phyloP scores from a whole-genome alignment of 2,888 invertebrate species.

The Ryuthela nishihirai region DNA sequence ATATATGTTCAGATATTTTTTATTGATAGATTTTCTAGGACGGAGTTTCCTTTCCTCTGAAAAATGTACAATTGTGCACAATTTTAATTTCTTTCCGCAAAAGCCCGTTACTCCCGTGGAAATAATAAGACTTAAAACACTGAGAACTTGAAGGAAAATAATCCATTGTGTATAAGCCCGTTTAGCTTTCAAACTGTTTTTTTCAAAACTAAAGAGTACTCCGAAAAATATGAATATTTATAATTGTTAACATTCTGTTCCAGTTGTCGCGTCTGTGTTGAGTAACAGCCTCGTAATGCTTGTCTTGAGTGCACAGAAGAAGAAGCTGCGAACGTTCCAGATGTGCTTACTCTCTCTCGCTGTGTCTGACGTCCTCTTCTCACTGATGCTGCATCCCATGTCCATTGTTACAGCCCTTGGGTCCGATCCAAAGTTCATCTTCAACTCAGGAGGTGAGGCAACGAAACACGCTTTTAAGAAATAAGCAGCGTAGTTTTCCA shows the following conservation, averaged over 20 bases:
- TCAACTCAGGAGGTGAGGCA: constrained; percentile 17
- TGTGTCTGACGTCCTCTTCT: constrained; percentile 41
- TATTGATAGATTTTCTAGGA: too few relatives aligned
- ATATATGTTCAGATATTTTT: too few relatives aligned
- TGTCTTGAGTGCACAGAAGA: constrained; percentile 13
- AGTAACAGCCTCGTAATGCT: constrained; percentile 22
- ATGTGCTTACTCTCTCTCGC: constrained; percentile 31
- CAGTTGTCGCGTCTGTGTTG: constrained; percentile 16
- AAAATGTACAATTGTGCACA: too few relatives aligned
- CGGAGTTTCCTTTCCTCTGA: too few relatives aligned
- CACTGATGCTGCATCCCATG: constrained; percentile 38
- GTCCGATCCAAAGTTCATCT: constrained; percentile 19
- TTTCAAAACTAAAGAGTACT: not conserved
- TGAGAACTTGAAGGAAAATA: too few relatives aligned
- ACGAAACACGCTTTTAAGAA: too few relatives aligned
- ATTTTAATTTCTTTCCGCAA: too few relatives aligned
- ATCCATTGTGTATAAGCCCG: not conserved
- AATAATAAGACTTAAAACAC: too few relatives aligned
- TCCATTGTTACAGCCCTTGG: constrained; percentile 39
- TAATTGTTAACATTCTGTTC: not conserved
- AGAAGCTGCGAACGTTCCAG: constrained; percentile 19
- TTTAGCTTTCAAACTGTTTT: not conserved
- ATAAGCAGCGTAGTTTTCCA: too few relatives aligned
- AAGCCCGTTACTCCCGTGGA: too few relatives aligned
- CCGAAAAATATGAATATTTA: not conserved